These are phyloP conservation scores for Octodon degus DNA, from an alignment of 2,113 vertebrate species.

Conservation along the genomic window DNA sequence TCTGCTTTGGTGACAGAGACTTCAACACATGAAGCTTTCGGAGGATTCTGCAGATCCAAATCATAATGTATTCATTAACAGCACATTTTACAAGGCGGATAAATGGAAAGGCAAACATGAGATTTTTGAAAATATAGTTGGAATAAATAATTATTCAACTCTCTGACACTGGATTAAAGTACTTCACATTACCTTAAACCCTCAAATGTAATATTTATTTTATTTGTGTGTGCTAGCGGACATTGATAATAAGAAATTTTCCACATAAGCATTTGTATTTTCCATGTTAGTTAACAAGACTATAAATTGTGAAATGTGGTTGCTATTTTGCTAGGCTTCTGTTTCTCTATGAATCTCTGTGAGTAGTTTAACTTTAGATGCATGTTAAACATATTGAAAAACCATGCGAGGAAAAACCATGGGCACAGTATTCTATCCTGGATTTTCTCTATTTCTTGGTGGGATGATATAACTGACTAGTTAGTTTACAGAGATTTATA, in stretches of 20 bases:
- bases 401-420: not conserved
- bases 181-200: not conserved
- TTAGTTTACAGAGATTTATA: not conserved
- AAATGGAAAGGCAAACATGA: constrained; percentile 5
- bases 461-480: not conserved
- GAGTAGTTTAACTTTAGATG: not conserved
- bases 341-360: constrained; percentile 26
- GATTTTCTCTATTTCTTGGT: not conserved
- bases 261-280: not conserved
- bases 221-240: not conserved
- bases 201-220: not conserved
- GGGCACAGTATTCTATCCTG: not conserved
- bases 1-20: not conserved
- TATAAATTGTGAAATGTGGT: not conserved
- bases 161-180: not conserved
- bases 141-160: not conserved
- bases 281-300: not conserved
- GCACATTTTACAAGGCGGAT: not conserved
- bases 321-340: not conserved
- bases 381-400: not conserved
- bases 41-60: not conserved
- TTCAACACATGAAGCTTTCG: not conserved
- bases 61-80: not conserved
- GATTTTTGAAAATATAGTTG: not conserved
- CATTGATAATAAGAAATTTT: not conserved